Evolutionary conservation across 2,888 invertebrate species (phyloP), one percentile per base, ranked within the genome.

Genomic region (Agrilus biguttatus): DNA sequence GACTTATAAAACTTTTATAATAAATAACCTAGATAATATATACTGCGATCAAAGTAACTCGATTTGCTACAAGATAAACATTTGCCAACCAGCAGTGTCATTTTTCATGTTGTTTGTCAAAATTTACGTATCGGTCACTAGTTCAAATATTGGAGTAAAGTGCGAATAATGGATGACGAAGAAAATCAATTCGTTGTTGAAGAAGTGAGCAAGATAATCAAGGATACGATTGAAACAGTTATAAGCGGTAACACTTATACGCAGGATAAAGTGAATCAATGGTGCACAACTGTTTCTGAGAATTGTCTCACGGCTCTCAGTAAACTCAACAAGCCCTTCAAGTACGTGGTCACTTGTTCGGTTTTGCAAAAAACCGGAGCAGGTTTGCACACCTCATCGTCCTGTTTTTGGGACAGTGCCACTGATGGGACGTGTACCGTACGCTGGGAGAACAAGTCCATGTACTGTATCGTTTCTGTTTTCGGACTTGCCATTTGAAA

Each of bases 291-390:
- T 37, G 80, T 86, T 36, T 83, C 85, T 1, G 87, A 87, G 57
- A 78, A 80, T 55, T 82, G 81, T 43, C 65, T 88, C 39, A 68
- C 75, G 40, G 75, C 79, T 47, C 67, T 88, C 8, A 81, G 79
- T 53, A 83, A 83, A 59, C 65, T 85, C 42, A 80, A 82, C 56
- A 85, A 85, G 59, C 81, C 84, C 32, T 88, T 83, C 63, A 88
- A 88, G 67, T 88, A 86, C 61, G 81, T 81, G 61, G 85, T 86
- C 51, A 81, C 83, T 36, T 82, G 85, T 58, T 83, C 84, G 13
- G 80, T 89, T 47, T 85, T 87, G 67, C 87, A 88, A 67, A 87
- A 84, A 65, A 84, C 81, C 55, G 87, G 87, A 13, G 78, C 85
- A 1, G 88, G 86, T 1, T 67, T 88, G 34, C 86, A 88, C 61